These are phyloP conservation scores for Anarsia innoxiella DNA, from an alignment of 2,888 invertebrate genomes.

Conservation along the genomic window DNA sequence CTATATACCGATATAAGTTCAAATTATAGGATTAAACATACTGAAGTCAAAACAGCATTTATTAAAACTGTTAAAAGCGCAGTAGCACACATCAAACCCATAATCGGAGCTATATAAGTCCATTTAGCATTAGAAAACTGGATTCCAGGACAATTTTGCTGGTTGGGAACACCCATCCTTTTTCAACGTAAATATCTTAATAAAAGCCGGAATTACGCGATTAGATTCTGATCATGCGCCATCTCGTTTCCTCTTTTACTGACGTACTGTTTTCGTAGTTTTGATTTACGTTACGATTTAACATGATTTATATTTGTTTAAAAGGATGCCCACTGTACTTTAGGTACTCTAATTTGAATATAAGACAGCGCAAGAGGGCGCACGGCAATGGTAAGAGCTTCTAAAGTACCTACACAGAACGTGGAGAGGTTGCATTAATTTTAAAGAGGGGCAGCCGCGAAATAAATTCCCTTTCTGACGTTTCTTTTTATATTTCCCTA, in stretches of 20 bases:
- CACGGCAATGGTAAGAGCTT: too few species aligned
- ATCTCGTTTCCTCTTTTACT: slow-evolving; percentile 53
- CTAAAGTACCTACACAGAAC: slow-evolving; percentile 5
- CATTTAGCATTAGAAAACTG: too few species aligned
- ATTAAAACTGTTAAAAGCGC: too few species aligned
- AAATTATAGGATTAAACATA: too few species aligned
- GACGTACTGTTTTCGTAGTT: slow-evolving; percentile 45
- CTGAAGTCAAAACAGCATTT: too few species aligned
- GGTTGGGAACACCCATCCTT: slow-evolving; percentile 35
- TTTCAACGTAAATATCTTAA: slow-evolving; percentile 69
- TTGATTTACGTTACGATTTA: slow-evolving; percentile 50
- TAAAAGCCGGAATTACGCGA: slow-evolving; percentile 58
- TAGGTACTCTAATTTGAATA: not conserved
- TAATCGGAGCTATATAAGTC: too few species aligned
- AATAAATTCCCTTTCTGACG: slow-evolving; percentile 45
- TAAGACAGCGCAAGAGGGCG: slow-evolving; percentile 1
- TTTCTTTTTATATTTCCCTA: slow-evolving; percentile 64
- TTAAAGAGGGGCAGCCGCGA: slow-evolving; percentile 24
- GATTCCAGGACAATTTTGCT: too few species aligned
- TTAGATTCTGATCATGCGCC: slow-evolving; percentile 67
- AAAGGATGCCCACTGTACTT: slow-evolving; percentile 33
- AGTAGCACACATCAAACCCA: too few species aligned
- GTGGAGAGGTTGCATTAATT: slow-evolving; percentile 6
- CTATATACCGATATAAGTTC: too few species aligned
- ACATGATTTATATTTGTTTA: slow-evolving; percentile 55